Conservation (phyloP, 2,888 invertebrate species). For the Campoplex capitator region DNA sequence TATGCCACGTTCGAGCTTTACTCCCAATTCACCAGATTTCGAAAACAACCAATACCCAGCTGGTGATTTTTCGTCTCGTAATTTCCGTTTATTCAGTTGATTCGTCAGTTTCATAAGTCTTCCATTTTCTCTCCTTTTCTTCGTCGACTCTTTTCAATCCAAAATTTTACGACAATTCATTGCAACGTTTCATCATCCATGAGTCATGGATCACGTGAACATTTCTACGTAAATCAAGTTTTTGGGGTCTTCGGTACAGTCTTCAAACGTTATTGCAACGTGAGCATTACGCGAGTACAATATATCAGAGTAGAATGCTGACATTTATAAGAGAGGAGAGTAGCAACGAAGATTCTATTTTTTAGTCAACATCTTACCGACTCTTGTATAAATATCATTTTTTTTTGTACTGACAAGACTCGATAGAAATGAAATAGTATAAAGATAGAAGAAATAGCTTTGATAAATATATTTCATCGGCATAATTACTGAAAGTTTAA, state of each 20-base stretch:
- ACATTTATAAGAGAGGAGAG: background rate
- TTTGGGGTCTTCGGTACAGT: background rate
- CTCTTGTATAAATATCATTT: background rate
- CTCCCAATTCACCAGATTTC: slow-evolving; percentile 31
- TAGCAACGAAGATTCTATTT: background rate
- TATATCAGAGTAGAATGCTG: background rate
- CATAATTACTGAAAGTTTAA: slow-evolving; percentile 25
- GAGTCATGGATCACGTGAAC: too few species aligned
- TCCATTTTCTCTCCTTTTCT: background rate
- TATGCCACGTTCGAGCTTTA: slow-evolving; percentile 24
- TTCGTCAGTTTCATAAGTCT: background rate
- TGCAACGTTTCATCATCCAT: too few species aligned
- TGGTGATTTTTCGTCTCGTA: slow-evolving; percentile 7
- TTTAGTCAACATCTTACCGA: background rate
- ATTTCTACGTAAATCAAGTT: background rate
- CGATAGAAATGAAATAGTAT: background rate
- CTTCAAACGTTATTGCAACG: background rate
- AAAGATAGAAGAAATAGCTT: background rate
- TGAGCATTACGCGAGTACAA: too few species aligned
- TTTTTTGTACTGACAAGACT: background rate
- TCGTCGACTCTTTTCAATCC: background rate
- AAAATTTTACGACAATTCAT: background rate
- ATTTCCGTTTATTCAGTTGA: background rate
- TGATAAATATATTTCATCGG: slow-evolving; percentile 5
- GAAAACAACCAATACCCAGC: slow-evolving; percentile 1